Evolutionary conservation across 2,797 vertebrate species (phyloP).

Genomic region (Tangara arthus): DNA sequence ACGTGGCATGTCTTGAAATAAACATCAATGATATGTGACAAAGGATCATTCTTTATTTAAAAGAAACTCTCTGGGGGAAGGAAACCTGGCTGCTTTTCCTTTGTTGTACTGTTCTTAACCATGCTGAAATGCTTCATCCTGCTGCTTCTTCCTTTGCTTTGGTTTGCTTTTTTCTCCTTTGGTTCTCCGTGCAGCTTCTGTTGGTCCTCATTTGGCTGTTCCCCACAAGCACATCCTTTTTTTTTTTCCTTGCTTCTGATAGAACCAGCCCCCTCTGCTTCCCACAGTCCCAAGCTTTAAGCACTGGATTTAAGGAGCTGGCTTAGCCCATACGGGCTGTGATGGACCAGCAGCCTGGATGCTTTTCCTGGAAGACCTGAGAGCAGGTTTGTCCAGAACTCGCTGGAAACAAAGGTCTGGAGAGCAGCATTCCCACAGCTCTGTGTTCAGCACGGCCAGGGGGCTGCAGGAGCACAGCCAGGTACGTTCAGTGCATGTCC

Average conservation of each 20-base stretch:
- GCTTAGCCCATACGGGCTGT: fast-evolving
- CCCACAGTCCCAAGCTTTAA: not conserved
- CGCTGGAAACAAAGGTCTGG: not conserved
- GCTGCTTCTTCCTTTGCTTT: not conserved
- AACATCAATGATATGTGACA: conserved; percentile 74
- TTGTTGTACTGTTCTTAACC: conserved; percentile 17
- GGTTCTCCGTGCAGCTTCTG: not conserved
- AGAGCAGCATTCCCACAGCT: not conserved
- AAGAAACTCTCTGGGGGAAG: conserved; percentile 40
- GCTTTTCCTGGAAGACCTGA: not conserved
- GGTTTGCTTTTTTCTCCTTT: not conserved
- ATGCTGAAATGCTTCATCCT: not conserved
- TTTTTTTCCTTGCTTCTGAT: conserved; percentile 31
- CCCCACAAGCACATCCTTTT: not conserved
- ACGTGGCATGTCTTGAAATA: conserved; percentile 81
- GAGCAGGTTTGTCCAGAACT: not conserved
- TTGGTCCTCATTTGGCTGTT: conserved; percentile 30
- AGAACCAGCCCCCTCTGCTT: not conserved
- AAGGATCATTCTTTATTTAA: conserved; percentile 72
- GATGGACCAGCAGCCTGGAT: not conserved
- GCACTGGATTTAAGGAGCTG: not conserved
- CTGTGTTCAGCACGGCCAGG: not conserved
- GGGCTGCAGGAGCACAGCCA: not conserved
- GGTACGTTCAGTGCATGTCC: not conserved
- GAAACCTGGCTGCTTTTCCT: conserved; percentile 60